Evolutionary conservation across 1,140 invertebrate genomes (phyloP).

Genomic region (Solen grandis): DNA sequence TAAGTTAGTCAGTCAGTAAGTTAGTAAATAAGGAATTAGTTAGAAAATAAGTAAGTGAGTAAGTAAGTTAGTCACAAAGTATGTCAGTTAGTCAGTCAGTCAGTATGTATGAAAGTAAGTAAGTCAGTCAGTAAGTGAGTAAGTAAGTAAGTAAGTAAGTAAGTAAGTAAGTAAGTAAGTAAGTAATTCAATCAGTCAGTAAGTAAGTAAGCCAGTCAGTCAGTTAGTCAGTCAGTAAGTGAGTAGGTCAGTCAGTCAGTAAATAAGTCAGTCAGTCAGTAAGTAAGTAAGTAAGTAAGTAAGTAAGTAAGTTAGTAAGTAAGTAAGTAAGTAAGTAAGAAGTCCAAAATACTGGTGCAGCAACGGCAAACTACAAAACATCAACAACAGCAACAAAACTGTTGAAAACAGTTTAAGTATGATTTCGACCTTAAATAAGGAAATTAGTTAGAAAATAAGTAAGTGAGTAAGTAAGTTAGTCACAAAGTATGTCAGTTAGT

Average conservation of each 20-base stretch:
- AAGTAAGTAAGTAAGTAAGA: conserved; percentile 63
- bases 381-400: too few relatives aligned
- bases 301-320: conserved; percentile 64
- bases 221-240: conserved; percentile 28
- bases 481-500: too few relatives aligned
- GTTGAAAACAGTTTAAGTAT: too few relatives aligned
- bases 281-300: conserved; percentile 65
- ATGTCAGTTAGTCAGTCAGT: conserved; percentile 40
- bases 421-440: too few relatives aligned
- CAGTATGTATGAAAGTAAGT: conserved; percentile 57
- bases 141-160: conserved; percentile 26
- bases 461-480: too few relatives aligned
- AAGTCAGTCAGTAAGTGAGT: conserved; percentile 41
- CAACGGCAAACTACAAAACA: too few relatives aligned
- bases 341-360: too few relatives aligned
- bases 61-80: conserved; percentile 46
- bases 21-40: conserved; percentile 57
- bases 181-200: conserved; percentile 62
- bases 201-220: conserved; percentile 50
- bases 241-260: conserved; percentile 54
- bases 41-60: conserved; percentile 36
- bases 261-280: too few relatives aligned
- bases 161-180: conserved; percentile 59
- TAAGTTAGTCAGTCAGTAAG: conserved; percentile 45
- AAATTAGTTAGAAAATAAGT: too few relatives aligned